A percentile compares a stretch with the other conserved stretches of the same genome.
Evolutionary conservation across 1,140 invertebrate species (phyloP).

Genomic region (Drosophila sulfurigaster): DNA sequence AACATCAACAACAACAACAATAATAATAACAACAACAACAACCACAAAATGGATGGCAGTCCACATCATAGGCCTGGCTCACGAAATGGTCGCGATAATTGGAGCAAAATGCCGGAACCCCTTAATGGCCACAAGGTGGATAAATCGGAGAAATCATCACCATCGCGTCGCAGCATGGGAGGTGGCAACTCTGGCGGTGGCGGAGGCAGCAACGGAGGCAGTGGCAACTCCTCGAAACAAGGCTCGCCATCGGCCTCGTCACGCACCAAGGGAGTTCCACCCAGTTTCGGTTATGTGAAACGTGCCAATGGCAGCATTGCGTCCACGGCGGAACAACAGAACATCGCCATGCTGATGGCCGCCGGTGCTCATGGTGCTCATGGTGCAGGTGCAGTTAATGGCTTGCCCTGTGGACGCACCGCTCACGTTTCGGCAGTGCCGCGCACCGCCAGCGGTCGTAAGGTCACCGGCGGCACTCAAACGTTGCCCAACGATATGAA

Average conservation of each 20-base stretch:
- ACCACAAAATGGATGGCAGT: slow-evolving; percentile 68
- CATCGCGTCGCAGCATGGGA: slow-evolving; percentile 76
- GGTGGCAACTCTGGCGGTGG: slow-evolving; percentile 67
- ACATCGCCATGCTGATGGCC: slow-evolving; percentile 77
- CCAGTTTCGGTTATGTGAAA: slow-evolving; percentile 93
- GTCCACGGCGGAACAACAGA: slow-evolving; percentile 86
- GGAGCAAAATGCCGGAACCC: slow-evolving; percentile 82
- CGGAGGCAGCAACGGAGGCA: slow-evolving; percentile 57
- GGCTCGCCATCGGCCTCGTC: slow-evolving; percentile 85
- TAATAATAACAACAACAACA: slow-evolving; percentile 56
- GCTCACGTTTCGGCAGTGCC: slow-evolving; percentile 94
- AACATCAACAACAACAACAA: slow-evolving; percentile 60
- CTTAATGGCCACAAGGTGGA: slow-evolving; percentile 79
- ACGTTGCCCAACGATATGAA: slow-evolving; percentile 92
- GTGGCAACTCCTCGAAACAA: slow-evolving; percentile 85
- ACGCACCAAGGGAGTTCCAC: slow-evolving; percentile 89
- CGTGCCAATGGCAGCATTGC: slow-evolving; percentile 87
- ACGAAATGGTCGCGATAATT: slow-evolving; percentile 83
- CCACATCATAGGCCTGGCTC: slow-evolving; percentile 76
- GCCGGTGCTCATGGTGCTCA: slow-evolving; percentile 51
- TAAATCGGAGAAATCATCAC: slow-evolving; percentile 78
- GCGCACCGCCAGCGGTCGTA: slow-evolving; percentile 91
- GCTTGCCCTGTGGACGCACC: slow-evolving; percentile 86
- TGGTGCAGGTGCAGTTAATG: slow-evolving; percentile 82
- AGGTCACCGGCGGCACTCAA: slow-evolving; percentile 94